Conservation (phyloP, 2,113 vertebrate genomes). For the Diadophis punctatus region DNA sequence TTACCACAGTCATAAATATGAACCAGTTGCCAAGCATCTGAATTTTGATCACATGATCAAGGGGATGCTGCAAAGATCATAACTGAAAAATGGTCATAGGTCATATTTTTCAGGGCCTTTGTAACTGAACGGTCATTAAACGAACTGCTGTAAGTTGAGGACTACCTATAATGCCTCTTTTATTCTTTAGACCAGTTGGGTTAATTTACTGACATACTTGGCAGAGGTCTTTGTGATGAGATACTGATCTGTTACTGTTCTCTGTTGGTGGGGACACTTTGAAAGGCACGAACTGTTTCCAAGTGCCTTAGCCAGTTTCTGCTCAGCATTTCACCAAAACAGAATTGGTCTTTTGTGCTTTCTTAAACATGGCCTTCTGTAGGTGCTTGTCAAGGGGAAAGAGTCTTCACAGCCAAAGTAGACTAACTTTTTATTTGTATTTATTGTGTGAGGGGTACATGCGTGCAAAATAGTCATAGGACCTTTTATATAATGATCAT, state of each 20-base stretch:
- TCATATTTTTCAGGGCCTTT: background rate
- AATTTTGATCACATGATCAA: background rate
- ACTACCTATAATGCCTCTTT: background rate
- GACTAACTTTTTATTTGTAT: background rate
- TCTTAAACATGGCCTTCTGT: background rate
- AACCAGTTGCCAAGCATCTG: too few species aligned
- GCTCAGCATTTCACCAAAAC: background rate
- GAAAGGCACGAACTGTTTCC: background rate
- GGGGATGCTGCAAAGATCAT: background rate
- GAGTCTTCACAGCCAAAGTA: background rate
- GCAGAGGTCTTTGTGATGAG: background rate
- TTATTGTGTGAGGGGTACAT: background rate
- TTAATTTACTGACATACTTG: background rate
- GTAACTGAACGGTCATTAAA: background rate
- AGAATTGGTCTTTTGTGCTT: fast-evolving
- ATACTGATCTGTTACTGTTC: background rate
- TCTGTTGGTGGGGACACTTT: background rate
- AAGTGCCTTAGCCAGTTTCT: background rate
- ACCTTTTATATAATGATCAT: background rate
- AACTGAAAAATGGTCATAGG: background rate
- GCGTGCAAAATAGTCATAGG: background rate
- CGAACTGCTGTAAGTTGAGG: background rate
- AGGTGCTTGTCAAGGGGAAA: background rate
- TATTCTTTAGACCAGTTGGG: background rate
- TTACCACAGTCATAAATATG: background rate